Percentiles rank a stretch among this genome's conserved stretches.
phyloP scores from a whole-genome alignment of 2,888 invertebrate genomes.

The Lysandra coridon region DNA sequence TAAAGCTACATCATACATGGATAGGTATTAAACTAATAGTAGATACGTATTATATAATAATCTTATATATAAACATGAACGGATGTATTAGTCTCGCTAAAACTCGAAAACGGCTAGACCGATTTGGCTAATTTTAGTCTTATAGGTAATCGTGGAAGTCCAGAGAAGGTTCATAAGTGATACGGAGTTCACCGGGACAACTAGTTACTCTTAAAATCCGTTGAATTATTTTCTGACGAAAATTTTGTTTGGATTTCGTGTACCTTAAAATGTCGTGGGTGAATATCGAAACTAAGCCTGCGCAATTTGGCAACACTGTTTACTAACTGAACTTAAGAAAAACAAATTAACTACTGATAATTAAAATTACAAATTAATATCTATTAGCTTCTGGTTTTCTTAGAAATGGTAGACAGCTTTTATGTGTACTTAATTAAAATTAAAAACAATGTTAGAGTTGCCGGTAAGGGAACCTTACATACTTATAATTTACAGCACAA shows the following conservation, averaged over 20 bases:
- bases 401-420: not conserved
- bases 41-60: not conserved
- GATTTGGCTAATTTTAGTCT: too few species aligned
- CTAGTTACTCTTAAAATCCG: too few species aligned
- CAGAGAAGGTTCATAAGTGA: too few species aligned
- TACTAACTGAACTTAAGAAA: not conserved
- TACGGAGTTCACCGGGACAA: too few species aligned
- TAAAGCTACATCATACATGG: slow-evolving; percentile 42
- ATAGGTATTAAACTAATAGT: not conserved
- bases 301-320: not conserved
- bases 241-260: too few species aligned
- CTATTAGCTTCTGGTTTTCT: not conserved
- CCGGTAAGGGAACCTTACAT: not conserved
- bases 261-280: too few species aligned
- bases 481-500: not conserved
- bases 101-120: too few species aligned
- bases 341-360: not conserved
- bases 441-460: not conserved
- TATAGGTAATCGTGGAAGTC: too few species aligned
- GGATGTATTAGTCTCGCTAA: too few species aligned
- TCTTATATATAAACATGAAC: too few species aligned
- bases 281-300: too few species aligned
- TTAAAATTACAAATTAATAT: not conserved
- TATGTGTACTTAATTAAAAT: not conserved
- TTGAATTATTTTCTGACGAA: too few species aligned